Conservation (phyloP, 2,888 invertebrate species). For the Tortricodes alternella region DNA sequence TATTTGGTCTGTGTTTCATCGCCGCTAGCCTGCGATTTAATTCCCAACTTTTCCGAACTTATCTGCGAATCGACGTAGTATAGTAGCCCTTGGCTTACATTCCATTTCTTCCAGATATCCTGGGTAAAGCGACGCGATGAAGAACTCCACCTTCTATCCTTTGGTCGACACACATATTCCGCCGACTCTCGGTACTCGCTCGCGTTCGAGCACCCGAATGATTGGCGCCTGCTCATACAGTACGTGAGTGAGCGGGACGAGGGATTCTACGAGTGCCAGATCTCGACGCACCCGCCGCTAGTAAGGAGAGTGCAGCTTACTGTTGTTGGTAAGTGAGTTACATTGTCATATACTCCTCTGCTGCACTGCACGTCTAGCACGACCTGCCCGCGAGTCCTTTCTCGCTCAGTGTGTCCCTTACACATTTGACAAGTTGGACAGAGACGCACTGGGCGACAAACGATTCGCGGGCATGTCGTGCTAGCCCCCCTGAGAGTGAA, state of each 20-base stretch:
- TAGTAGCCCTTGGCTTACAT: too few species aligned
- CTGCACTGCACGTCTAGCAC: too few species aligned
- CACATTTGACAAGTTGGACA: too few species aligned
- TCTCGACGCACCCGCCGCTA: slow-evolving; percentile 89
- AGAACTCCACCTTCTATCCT: slow-evolving; percentile 86
- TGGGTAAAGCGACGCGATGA: slow-evolving; percentile 87
- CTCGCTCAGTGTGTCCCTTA: too few species aligned
- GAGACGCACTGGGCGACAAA: too few species aligned
- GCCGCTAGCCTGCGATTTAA: too few species aligned
- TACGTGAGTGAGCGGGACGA: slow-evolving; percentile 89
- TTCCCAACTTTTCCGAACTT: too few species aligned
- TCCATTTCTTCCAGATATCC: slow-evolving; percentile 84
- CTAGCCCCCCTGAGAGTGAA: too few species aligned
- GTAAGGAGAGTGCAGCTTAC: slow-evolving; percentile 86
- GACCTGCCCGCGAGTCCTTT: too few species aligned
- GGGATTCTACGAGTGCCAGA: slow-evolving; percentile 91
- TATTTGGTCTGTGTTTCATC: too few species aligned
- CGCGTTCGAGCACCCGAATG: slow-evolving; percentile 87
- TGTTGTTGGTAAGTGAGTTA: slow-evolving; percentile 85
- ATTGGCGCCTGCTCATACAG: slow-evolving; percentile 89
- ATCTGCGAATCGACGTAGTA: background rate
- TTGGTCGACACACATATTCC: slow-evolving; percentile 85
- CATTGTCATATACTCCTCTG: too few species aligned
- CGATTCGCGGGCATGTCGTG: too few species aligned
- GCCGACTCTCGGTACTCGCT: slow-evolving; percentile 86